phyloP scores from a whole-genome alignment of 1,140 invertebrate genomes.

The Venturia canescens region DNA sequence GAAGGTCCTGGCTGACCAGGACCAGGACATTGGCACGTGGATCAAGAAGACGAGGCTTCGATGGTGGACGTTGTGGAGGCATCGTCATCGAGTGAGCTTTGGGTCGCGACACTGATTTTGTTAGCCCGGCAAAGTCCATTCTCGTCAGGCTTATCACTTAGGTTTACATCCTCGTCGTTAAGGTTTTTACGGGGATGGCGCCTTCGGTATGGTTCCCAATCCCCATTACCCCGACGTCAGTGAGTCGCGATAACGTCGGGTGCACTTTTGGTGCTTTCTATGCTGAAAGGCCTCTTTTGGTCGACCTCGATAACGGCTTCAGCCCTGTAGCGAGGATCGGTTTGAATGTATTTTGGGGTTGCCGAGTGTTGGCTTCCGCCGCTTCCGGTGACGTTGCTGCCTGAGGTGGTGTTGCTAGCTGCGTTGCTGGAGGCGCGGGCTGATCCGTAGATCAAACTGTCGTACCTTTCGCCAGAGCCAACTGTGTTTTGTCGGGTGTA shows the following conservation, averaged over 20 bases:
- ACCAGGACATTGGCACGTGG: constrained; percentile 49
- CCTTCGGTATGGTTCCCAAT: constrained; percentile 80
- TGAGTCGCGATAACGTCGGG: constrained; percentile 92
- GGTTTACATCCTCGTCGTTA: background rate
- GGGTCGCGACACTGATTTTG: constrained; percentile 67
- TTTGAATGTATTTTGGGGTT: constrained; percentile 32
- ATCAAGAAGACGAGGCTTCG: constrained; percentile 70
- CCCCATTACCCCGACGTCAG: constrained; percentile 80
- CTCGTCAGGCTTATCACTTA: background rate
- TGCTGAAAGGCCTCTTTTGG: constrained; percentile 82
- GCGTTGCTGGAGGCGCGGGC: constrained; percentile 60
- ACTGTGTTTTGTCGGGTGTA: constrained; percentile 76
- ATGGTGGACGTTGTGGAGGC: constrained; percentile 62
- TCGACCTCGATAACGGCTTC: constrained; percentile 83
- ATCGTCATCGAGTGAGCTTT: constrained; percentile 71
- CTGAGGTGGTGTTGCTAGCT: constrained; percentile 47
- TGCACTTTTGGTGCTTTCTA: constrained; percentile 89
- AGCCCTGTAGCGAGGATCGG: constrained; percentile 78
- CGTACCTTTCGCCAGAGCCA: constrained; percentile 78
- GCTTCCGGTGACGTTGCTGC: constrained; percentile 20
- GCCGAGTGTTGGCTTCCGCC: constrained; percentile 55
- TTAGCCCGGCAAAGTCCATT: constrained; percentile 26
- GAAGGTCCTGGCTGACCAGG: constrained; percentile 45
- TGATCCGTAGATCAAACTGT: constrained; percentile 62
- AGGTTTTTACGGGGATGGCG: constrained; percentile 76